These are phyloP conservation scores for Pteropus rufus DNA, from an alignment of 2,797 vertebrate species.

Conservation along the genomic window DNA sequence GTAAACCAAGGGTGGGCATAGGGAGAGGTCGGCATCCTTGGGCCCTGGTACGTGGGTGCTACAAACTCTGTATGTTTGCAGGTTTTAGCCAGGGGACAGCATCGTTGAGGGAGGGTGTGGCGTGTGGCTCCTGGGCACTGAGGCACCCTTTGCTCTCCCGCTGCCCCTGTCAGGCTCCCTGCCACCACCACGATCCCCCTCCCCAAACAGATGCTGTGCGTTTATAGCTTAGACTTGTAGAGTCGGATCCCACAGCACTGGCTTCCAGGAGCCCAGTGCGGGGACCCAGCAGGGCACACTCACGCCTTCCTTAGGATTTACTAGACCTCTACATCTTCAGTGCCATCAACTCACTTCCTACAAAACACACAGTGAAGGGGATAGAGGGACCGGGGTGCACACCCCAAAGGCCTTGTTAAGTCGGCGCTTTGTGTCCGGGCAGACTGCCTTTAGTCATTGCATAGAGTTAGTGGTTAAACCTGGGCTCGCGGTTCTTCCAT, in stretches of 20 bases:
- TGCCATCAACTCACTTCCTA: background rate
- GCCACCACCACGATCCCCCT: accelerated
- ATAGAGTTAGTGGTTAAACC: background rate
- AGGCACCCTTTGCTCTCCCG: background rate
- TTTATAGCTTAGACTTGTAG: background rate
- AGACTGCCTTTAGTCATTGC: background rate
- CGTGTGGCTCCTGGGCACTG: accelerated
- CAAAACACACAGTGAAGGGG: background rate
- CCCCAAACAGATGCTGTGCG: background rate
- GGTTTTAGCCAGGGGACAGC: accelerated
- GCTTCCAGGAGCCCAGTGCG: background rate
- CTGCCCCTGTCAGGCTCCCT: background rate
- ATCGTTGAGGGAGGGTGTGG: background rate
- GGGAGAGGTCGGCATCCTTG: accelerated
- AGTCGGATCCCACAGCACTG: background rate
- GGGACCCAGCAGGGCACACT: background rate
- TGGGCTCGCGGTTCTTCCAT: background rate
- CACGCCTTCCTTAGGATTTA: background rate
- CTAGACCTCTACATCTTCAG: background rate
- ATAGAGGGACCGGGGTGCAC: background rate
- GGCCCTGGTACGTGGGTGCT: background rate
- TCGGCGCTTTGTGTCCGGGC: no score
- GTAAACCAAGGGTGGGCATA: no score
- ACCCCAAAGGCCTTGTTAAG: background rate
- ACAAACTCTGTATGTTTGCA: accelerated